Evolutionary conservation across 2,888 invertebrate species (phyloP).

Genomic region (Aphidoletes aphidimyza): DNA sequence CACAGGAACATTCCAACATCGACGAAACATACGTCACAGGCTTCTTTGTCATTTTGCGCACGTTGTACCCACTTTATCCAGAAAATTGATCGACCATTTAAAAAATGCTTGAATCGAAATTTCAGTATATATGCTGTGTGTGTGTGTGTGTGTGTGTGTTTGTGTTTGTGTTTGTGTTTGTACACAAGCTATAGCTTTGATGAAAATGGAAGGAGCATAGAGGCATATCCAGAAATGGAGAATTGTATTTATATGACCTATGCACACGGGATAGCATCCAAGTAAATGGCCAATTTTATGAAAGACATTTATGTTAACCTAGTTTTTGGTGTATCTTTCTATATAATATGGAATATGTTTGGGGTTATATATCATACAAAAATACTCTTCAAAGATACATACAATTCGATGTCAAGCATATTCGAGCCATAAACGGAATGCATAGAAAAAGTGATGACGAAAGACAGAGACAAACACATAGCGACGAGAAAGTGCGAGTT

Average conservation of each 20-base stretch:
- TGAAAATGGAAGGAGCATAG: no score
- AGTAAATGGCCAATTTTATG: neutral
- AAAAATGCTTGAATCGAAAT: no score
- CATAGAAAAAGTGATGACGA: no score
- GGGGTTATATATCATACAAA: neutral
- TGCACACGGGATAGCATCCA: neutral
- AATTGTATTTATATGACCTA: neutral
- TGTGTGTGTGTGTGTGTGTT: no score
- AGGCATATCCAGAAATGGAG: no score
- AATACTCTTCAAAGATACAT: neutral
- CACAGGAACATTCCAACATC: neutral
- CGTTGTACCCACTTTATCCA: neutral
- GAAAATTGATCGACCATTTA: no score
- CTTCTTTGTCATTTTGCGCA: neutral
- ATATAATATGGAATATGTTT: neutral
- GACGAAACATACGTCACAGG: conserved; percentile 42
- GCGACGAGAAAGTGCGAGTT: no score
- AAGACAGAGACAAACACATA: no score
- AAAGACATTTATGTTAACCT: neutral
- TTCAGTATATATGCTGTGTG: no score
- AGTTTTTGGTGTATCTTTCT: neutral
- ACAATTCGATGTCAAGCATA: no score
- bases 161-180: no score
- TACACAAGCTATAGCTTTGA: no score
- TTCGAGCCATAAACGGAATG: neutral